Base-by-base conservation (phyloP, 2,797 vertebrate genomes). In the Ptychadena robeensis region DNA sequence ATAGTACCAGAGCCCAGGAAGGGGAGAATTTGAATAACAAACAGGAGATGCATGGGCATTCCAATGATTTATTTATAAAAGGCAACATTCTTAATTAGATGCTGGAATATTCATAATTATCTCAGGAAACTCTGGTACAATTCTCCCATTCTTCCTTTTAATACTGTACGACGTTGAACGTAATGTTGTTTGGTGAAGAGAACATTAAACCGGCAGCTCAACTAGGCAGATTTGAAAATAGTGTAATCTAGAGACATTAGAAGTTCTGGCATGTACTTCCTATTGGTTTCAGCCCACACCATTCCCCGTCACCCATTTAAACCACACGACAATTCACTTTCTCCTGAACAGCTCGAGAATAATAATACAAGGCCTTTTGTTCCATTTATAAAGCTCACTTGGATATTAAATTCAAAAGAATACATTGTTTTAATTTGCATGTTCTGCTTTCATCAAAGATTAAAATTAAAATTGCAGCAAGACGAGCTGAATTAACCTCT, bases 51-150 rank as follows among this genome's bases (percentile, higher is more conserved):
- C 80, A 86, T 53, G 31, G 68, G 32, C 64, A 85, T 85, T 86
- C 87, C 31, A 73, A 77, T 85, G 65, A 90, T 86, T 88, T 90
- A 88, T 88, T 91, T 89, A 88, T 82, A 86, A 70, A 59, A 38
- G 73, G 74, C 86, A 88, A 86, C 83, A 40, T 80, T 89, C 89
- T 74, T 88, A 88, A 89, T 88, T 89, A 90, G 79, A 89, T 90
- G 85, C 81, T 87, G 87, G 80, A 76, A 80, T 87, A 89, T 82
- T 74, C 59, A 85, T 73, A 89, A 88, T 88, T 88, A 89, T 82
- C 82, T 2, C 72, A 86, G 73, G 87, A 90, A 87, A 2, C 67
- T 9, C 7, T 72, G 53, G 74, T 27, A 74, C 78, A 91, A 71
- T 86, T 87, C 87, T 89, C 88, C 88, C 85, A 80, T 87, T 86